These are phyloP conservation scores for Rousettus madagascariensis DNA, from an alignment of 2,797 vertebrate genomes.

Conservation along the genomic window DNA sequence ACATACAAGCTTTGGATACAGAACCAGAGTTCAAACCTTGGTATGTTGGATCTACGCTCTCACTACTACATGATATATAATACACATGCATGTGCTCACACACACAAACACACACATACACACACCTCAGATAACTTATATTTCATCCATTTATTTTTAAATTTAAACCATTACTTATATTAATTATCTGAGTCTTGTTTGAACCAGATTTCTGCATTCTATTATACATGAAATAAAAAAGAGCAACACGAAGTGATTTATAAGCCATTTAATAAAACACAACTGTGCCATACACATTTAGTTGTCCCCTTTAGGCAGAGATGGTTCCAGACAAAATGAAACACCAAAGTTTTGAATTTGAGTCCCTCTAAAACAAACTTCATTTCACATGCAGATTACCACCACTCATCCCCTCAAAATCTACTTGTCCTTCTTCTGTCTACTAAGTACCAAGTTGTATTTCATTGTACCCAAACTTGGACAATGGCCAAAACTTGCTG, in stretches of 20 bases:
- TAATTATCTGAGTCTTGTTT: not conserved
- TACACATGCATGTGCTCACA: no score
- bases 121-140: not conserved
- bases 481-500: not conserved
- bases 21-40: not conserved
- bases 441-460: not conserved
- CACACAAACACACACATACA: not conserved
- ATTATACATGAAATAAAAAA: not conserved
- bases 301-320: not conserved
- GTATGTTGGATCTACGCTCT: not conserved
- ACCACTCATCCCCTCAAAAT: not conserved
- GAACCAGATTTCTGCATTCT: not conserved
- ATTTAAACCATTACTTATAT: not conserved
- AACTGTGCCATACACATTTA: not conserved
- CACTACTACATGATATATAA: no score
- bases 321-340: not conserved
- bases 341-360: not conserved
- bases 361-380: not conserved
- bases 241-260: not conserved
- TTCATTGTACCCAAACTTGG: not conserved
- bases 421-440: not conserved
- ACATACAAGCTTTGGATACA: not conserved
- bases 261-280: not conserved
- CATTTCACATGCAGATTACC: not conserved
- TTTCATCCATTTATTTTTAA: not conserved